Base-by-base conservation (phyloP, 2,113 vertebrate species). In the Shinisaurus crocodilurus region DNA sequence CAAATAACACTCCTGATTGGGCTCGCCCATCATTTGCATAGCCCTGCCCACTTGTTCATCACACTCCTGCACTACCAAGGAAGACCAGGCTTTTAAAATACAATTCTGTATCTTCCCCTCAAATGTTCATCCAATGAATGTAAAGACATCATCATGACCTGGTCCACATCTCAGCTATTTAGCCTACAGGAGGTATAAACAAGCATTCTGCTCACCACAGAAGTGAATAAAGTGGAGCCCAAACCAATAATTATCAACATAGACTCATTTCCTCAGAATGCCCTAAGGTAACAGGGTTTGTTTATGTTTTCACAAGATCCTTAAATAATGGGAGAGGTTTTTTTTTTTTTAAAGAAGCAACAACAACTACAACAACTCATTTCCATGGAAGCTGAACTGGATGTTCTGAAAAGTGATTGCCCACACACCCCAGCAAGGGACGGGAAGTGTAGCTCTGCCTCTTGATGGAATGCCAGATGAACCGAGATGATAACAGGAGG, bases 401-500 rank as follows among this genome's bases (percentile, higher is more conserved):
- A 69, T 45, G 75, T 72, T 82, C 67, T 45, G 20, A 67, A 40
- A 85, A 69, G 54, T 37, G 54, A 87, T 75, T 67, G 82, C 43
- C 1, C 54, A 81, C 48, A 57, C 20, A 29, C 37, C 65, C 0
- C 8, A 74, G 91, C 27, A 63, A 90, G 82, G 57, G 70, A 89
- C 77, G 70, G 3, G 60, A 90, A 40, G 76, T 65, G 74, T 8
- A 65, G 94, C 80, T 88, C 89, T 91, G 92, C 84, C 86, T 90
- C 87, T 91, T 94, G 86, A 90, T 15, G 23, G 27, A 5, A 18
- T 18, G 95, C 91, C 96, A 93, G 89, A 77, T 6, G 9, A 94
- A 85, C 86, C 18, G 8, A 93, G 84, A 90, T 63, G 37, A 2
- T 5, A 83, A 79, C 85, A 93, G 94, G 94, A 96, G 94, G 92